phyloP scores from a whole-genome alignment of 2,113 vertebrate species.

The Alectura lathami region DNA sequence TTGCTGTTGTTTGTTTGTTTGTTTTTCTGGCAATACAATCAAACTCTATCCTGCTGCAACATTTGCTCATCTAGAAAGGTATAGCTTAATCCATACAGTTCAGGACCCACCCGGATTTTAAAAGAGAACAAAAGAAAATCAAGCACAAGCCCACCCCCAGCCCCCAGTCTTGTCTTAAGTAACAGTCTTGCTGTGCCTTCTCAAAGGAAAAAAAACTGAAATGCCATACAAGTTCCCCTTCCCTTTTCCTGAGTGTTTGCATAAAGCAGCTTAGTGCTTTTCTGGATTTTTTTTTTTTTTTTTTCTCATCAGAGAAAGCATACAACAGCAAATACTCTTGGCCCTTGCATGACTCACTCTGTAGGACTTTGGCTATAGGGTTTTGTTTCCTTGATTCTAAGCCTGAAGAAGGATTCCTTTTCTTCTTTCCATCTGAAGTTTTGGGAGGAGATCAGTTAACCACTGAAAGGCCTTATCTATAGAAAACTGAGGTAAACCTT shows the following conservation, averaged over 20 bases:
- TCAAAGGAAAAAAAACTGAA: not conserved
- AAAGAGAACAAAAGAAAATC: not conserved
- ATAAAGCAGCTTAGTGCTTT: not conserved
- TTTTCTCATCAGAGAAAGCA: not conserved
- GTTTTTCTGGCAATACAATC: not conserved
- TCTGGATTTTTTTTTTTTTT: not conserved
- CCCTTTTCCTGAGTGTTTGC: not conserved
- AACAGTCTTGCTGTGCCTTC: not conserved
- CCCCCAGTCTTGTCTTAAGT: not conserved
- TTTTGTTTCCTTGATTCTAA: not conserved
- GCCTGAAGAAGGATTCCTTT: not conserved
- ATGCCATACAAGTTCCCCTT: not conserved
- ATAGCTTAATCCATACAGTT: not conserved
- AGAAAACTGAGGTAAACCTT: conserved; percentile 18
- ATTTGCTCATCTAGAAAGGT: not conserved
- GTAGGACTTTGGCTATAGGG: not conserved
- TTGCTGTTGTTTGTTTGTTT: not conserved
- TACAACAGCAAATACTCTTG: not conserved
- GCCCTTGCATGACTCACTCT: not conserved
- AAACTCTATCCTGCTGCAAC: not conserved
- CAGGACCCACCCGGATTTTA: not conserved
- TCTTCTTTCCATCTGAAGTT: not conserved
- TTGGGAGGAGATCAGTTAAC: not conserved
- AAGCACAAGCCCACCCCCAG: not conserved
- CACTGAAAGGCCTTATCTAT: conserved; percentile 14